Conservation (phyloP, 2,797 vertebrate genomes). For the Gymnoscopelus braueri region DNA sequence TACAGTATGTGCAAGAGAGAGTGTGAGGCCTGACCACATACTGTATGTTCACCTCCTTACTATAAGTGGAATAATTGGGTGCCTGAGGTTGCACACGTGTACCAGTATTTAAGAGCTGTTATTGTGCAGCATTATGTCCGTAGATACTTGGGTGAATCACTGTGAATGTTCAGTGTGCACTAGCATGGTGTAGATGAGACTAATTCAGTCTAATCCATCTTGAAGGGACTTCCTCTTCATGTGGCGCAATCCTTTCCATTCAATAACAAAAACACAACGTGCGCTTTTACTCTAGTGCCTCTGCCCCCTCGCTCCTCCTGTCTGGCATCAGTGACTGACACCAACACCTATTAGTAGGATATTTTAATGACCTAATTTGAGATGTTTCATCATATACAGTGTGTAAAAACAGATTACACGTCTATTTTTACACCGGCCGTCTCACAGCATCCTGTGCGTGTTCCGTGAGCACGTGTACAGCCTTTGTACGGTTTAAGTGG, state of each 20-base stretch:
- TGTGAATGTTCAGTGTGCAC: conserved; percentile 2
- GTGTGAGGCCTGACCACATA: conserved; percentile 31
- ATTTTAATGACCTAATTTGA: too few relatives aligned
- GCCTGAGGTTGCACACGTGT: conserved; percentile 26
- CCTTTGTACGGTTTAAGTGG: background rate
- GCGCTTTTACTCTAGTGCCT: conserved; percentile 22
- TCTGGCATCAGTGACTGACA: conserved; percentile 43
- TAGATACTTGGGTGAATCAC: conserved; percentile 43
- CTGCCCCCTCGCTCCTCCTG: conserved; percentile 52
- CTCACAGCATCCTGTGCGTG: too few relatives aligned
- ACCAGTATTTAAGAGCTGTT: conserved; percentile 24
- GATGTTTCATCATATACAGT: too few relatives aligned
- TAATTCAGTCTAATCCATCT: conserved; percentile 53
- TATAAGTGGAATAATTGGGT: conserved; percentile 23
- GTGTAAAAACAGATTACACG: too few relatives aligned
- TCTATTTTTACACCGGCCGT: too few relatives aligned
- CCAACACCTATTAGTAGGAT: background rate
- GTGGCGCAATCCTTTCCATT: conserved; percentile 54
- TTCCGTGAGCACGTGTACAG: too few relatives aligned
- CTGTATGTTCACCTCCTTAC: background rate
- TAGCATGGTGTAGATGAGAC: conserved; percentile 27
- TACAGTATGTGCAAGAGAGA: too few relatives aligned
- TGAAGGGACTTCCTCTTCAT: conserved; percentile 49
- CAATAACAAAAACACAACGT: conserved; percentile 53
- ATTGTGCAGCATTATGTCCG: conserved; percentile 27